Percentiles rank a stretch among this genome's conserved stretches.
Evolutionary conservation across 2,888 invertebrate genomes (phyloP).

Genomic region (Melieria omissa): DNA sequence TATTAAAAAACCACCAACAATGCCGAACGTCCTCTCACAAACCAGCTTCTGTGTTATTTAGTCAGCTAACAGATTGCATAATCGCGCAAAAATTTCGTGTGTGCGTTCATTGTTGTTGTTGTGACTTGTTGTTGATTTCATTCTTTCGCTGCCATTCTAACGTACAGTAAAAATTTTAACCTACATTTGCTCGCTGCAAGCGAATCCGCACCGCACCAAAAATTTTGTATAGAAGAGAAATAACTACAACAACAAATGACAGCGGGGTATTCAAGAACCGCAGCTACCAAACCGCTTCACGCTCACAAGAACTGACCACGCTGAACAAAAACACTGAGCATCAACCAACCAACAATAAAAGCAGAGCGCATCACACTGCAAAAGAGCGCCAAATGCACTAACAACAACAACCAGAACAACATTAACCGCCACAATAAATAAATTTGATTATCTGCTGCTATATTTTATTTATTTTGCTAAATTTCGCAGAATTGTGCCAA

Average conservation of each 20-base stretch:
- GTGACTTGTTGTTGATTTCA: background rate
- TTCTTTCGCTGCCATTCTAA: background rate
- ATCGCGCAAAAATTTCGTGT: conserved; percentile 22
- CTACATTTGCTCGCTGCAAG: too few species aligned
- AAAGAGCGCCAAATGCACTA: background rate
- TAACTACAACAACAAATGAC: background rate
- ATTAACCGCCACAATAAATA: conserved; percentile 10
- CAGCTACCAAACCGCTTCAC: background rate
- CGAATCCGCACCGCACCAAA: background rate
- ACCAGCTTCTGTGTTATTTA: too few species aligned
- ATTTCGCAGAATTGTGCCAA: conserved; percentile 29
- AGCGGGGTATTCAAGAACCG: background rate
- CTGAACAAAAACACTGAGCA: conserved; percentile 6
- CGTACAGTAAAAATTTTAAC: too few species aligned
- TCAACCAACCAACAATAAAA: too few species aligned
- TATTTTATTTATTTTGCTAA: background rate
- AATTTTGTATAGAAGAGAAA: background rate
- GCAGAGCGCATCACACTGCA: too few species aligned
- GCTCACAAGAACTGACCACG: conserved; percentile 19
- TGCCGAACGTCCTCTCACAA: too few species aligned
- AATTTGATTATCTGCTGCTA: conserved; percentile 20
- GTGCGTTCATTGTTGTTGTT: conserved; percentile 13
- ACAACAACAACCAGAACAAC: conserved; percentile 1
- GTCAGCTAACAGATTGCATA: conserved; percentile 14
- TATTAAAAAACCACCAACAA: too few species aligned